These are phyloP conservation scores for Clepsis dumicolana DNA, from an alignment of 2,888 invertebrate genomes.

Conservation along the genomic window DNA sequence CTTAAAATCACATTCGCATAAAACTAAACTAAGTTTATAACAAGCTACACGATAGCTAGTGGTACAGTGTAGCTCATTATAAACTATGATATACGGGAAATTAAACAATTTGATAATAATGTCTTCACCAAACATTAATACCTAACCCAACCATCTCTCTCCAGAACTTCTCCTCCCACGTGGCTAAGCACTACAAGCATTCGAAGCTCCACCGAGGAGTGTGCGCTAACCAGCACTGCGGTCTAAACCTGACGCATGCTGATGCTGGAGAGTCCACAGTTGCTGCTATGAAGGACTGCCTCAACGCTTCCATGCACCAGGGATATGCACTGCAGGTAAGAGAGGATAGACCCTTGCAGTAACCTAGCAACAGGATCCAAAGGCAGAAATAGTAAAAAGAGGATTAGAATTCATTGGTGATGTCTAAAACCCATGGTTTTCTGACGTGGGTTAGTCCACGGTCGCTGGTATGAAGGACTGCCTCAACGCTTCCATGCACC, in stretches of 20 bases:
- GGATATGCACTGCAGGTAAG: constrained; percentile 75
- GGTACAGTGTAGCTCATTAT: too few relatives aligned
- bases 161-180: constrained; percentile 73
- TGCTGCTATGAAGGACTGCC: constrained; percentile 62
- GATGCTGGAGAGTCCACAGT: constrained; percentile 63
- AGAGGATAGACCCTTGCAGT: too few relatives aligned
- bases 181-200: constrained; percentile 76
- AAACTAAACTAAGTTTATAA: too few relatives aligned
- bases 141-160: constrained; percentile 28
- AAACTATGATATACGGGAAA: too few relatives aligned
- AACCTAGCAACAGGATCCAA: too few relatives aligned
- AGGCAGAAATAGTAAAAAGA: too few relatives aligned
- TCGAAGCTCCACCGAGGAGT: constrained; percentile 76
- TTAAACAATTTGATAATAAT: too few relatives aligned
- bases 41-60: too few relatives aligned
- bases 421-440: too few relatives aligned
- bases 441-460: not conserved
- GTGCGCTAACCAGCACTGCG: constrained; percentile 73
- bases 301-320: constrained; percentile 68
- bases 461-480: constrained; percentile 60
- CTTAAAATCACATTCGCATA: too few relatives aligned
- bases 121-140: not conserved
- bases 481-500: constrained; percentile 69
- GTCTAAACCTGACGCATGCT: constrained; percentile 68
- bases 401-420: too few relatives aligned